A percentile compares a stretch with the other conserved stretches of the same genome.
These are phyloP conservation scores for Probaryconus sp. DNA, from an alignment of 1,140 invertebrate genomes.

Conservation along the genomic window DNA sequence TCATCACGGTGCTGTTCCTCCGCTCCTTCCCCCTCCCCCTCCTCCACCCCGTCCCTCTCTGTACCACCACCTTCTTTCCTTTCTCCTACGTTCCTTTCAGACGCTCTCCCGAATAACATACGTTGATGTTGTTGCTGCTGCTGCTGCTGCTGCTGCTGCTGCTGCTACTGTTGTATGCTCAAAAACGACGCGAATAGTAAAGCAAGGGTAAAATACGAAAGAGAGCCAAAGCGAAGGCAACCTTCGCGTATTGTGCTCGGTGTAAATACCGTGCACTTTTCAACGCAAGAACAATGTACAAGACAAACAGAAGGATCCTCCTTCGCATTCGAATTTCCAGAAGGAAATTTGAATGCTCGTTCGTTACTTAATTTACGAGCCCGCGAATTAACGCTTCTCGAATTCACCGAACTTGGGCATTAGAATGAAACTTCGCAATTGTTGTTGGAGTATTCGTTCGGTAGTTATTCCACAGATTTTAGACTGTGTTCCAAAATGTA, in stretches of 20 bases:
- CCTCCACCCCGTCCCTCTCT: conserved; percentile 9
- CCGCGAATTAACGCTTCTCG: too few species aligned
- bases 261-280: conserved; percentile 50
- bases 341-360: conserved; percentile 28
- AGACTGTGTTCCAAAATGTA: too few species aligned
- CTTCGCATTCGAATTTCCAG: conserved; percentile 18
- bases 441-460: too few species aligned
- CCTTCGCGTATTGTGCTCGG: conserved; percentile 23
- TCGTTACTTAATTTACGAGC: too few species aligned
- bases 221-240: conserved; percentile 19
- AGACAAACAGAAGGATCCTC: conserved; percentile 27
- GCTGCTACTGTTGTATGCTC: conserved; percentile 43
- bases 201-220: conserved; percentile 35
- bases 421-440: too few species aligned
- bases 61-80: conserved; percentile 7
- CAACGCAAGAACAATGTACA: conserved; percentile 53
- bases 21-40: conserved; percentile 2
- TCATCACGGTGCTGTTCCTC: conserved; percentile 20
- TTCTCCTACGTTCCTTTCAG: conserved; percentile 38
- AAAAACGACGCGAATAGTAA: conserved; percentile 30
- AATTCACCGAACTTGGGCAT: too few species aligned
- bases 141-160: background rate
- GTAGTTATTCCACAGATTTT: too few species aligned
- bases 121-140: conserved; percentile 10
- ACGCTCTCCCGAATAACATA: conserved; percentile 43